Percentiles rank a stretch among this genome's conserved stretches.
phyloP scores from a whole-genome alignment of 2,888 invertebrate genomes.

The Drosophila neutralis region DNA sequence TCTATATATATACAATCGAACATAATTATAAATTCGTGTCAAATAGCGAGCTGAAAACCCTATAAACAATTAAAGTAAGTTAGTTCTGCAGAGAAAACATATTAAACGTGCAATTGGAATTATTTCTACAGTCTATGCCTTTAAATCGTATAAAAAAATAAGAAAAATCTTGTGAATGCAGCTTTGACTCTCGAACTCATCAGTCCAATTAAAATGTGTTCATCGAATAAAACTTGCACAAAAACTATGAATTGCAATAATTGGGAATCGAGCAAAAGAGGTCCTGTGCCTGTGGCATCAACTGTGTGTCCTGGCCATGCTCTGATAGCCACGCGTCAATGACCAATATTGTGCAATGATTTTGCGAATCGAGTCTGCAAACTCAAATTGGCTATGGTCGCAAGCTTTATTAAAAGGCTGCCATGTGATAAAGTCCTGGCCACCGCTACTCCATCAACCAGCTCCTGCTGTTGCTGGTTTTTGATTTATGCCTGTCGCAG shows the following conservation, averaged over 20 bases:
- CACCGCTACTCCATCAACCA: background rate
- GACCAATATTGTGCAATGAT: conserved; percentile 48
- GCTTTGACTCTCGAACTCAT: background rate
- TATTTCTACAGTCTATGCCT: background rate
- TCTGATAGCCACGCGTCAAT: conserved; percentile 67
- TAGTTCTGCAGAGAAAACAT: background rate
- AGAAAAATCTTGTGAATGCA: conserved; percentile 2
- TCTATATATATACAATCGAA: background rate
- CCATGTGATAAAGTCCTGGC: conserved; percentile 35
- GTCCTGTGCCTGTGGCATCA: background rate
- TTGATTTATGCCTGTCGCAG: conserved; percentile 1
- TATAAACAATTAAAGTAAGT: background rate
- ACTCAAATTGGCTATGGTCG: conserved; percentile 34
- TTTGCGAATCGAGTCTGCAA: conserved; percentile 17
- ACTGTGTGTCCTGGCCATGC: conserved; percentile 28
- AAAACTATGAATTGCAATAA: conserved; percentile 39
- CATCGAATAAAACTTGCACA: conserved; percentile 15
- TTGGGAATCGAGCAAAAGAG: conserved; percentile 23
- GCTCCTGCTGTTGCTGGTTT: background rate
- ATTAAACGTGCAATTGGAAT: background rate
- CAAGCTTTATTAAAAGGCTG: conserved; percentile 53
- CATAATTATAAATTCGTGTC: background rate
- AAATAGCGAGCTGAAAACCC: background rate
- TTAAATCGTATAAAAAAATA: background rate
- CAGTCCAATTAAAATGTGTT: conserved; percentile 1